Evolutionary conservation across 92 coral and sea anemone species (phyloP), one percentile per base, ranked within the genome.

Genomic region (Epizoanthus scotinus): DNA sequence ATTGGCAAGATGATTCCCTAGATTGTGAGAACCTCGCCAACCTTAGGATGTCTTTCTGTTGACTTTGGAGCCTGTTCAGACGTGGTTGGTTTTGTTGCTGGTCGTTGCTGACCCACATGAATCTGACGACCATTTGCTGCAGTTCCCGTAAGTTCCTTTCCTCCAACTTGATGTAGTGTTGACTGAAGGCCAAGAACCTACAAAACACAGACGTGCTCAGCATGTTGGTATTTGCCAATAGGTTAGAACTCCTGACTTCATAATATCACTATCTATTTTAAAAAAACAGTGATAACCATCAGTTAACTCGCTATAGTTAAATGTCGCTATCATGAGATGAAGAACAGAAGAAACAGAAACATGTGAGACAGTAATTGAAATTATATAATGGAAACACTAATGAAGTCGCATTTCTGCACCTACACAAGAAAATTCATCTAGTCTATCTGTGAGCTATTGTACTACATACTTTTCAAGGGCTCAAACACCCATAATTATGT

Each of bases 181-280:
- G 97, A 85, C 86, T 95, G 98, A 28, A 95, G 88, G 20, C 98
- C 98, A 71, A 91, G 67, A 78, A 95, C 93, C 99, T 95, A 79
- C 29, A 71, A 54, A 62, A 40, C 68, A 74, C 36, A 20, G 66
- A 47, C 25, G 24, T 20, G 10, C 10, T 8, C 26, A 59, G 8
- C 64, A 59, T 17, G 14, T 42, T 5, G 8, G 1, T 38, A 42
- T 66, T n/a, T 66, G 3, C 40, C 36, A 31, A 31, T 1, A 31
- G 36, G 36, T 31, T 31, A n/a, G n/a, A n/a, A n/a, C 36, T 31
- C 36, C 36, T 31, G 36, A 31, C 36, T 1, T 31, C 36, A 31
- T 31, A 31, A 31, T 31, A 31, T 31, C 36, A 31, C 36, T 31
- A 22, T 31, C 19, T 53, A 8, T 67, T 17, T 22, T 50, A 1